phyloP scores from a whole-genome alignment of 2,113 vertebrate genomes.

The Bagarius yarrelli region DNA sequence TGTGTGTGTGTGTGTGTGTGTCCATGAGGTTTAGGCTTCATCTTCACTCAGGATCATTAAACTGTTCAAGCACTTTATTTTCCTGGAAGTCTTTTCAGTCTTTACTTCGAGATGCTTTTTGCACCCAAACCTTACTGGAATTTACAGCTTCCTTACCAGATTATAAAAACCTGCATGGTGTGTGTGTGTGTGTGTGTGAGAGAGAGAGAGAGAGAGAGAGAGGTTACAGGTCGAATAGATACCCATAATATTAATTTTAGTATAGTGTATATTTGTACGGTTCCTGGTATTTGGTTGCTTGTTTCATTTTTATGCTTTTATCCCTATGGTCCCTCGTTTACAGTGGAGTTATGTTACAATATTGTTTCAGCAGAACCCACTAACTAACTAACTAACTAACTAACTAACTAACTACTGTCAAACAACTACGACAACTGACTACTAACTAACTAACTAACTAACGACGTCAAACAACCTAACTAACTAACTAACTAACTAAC shows the following conservation, averaged over 20 bases:
- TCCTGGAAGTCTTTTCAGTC: conserved; percentile 64
- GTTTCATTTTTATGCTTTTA: no score
- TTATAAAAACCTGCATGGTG: conserved; percentile 26
- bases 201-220: neutral
- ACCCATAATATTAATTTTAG: neutral
- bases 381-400: neutral
- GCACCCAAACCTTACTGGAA: conserved; percentile 29
- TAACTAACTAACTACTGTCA: no score
- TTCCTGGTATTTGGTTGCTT: no score
- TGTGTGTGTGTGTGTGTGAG: conserved; percentile 12
- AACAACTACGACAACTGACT: no score
- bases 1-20: conserved; percentile 51
- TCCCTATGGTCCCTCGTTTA: no score
- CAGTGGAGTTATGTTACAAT: no score
- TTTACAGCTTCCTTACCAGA: conserved; percentile 30
- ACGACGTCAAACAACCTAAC: no score
- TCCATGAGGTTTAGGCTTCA: conserved; percentile 43
- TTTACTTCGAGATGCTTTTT: conserved; percentile 38
- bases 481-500: no score
- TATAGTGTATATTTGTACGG: no score
- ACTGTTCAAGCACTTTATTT: conserved; percentile 59
- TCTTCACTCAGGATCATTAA: conserved; percentile 50
- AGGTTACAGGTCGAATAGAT: neutral
- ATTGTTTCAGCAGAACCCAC: neutral
- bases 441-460: no score